phyloP scores from a whole-genome alignment of 1,140 invertebrate genomes.

The Drosophila willistoni region DNA sequence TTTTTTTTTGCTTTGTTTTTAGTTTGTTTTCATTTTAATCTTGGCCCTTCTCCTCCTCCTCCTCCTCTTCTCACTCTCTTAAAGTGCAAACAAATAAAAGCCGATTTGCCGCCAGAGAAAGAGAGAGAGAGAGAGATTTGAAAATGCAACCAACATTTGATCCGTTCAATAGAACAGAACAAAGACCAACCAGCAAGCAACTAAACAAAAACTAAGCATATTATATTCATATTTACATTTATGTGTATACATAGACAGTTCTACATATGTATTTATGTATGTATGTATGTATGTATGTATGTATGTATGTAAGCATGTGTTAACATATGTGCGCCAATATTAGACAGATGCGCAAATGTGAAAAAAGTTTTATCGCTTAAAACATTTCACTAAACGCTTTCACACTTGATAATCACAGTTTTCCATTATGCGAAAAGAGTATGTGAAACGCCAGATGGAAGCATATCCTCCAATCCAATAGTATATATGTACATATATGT shows the following conservation, averaged over 20 bases:
- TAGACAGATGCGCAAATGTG: background rate
- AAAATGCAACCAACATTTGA: background rate
- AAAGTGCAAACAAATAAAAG: conserved; percentile 11
- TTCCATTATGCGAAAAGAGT: no score
- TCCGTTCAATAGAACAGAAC: background rate
- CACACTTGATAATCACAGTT: no score
- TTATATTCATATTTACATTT: background rate
- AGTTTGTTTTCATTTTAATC: conserved; percentile 3
- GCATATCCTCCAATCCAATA: no score
- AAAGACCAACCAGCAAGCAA: no score
- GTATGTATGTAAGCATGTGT: no score
- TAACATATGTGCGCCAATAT: background rate
- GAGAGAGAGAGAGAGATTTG: background rate
- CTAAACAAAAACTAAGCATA: background rate
- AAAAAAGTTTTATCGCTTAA: background rate
- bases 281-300: no score
- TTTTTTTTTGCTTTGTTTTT: conserved; percentile 26
- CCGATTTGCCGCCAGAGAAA: background rate
- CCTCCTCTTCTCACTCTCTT: background rate
- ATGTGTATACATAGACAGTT: background rate
- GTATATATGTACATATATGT: no score
- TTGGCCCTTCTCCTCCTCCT: background rate
- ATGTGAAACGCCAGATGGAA: no score
- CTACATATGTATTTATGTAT: no score
- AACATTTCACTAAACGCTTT: background rate